Evolutionary conservation across 30 jellyfish, hydroid and myxozoan genomes (phyloP), one percentile per base, ranked within the genome.

Genomic region (Aurelia sp.): DNA sequence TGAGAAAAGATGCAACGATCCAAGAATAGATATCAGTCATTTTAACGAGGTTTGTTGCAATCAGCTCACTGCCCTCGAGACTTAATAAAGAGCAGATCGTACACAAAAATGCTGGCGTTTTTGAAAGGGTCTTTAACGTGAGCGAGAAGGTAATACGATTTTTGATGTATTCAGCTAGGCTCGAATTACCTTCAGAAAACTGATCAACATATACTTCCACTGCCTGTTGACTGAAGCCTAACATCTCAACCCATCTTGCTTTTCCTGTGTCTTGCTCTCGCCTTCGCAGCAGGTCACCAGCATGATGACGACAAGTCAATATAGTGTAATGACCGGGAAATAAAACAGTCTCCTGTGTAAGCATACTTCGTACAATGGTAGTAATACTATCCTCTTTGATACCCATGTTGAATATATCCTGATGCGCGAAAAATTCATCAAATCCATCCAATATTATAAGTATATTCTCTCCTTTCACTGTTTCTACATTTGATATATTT

Each of bases 271-370:
- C 68, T 21, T 21, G 24, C 13, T 59, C 24, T 59, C 68, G 24
- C 33, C 33, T 21, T 59, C 68, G 24, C 33, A 59, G 68, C 33
- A 59, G 7, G 13, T 59, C 68, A 59, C 24, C 68, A 21, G 68
- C 68, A 59, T 59, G 68, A 21, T n/a, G 68, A 7, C 68, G 68
- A 59, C 68, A n/a, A n/a, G 68, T 59, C 33, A 59, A 27, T 17
- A 59, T 1, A 12, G 68, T 59, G 33, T 59, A 59, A 11, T 59
- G 68, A 17, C 68, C 27, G 33, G 68, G 68, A 21, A 59, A 59
- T 12, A 59, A 21, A 9, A 21, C 33, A 1, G 68, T 59, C 24
- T n/a, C 33, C 33, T 21, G 33, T 59, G 24, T 21, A 59, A 59
- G 68, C 8, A 59, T 17, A 59, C 33, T 17, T 59, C 68, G 68